Conservation (phyloP, 64 coral and sea anemone species). For the Actinia equina region DNA sequence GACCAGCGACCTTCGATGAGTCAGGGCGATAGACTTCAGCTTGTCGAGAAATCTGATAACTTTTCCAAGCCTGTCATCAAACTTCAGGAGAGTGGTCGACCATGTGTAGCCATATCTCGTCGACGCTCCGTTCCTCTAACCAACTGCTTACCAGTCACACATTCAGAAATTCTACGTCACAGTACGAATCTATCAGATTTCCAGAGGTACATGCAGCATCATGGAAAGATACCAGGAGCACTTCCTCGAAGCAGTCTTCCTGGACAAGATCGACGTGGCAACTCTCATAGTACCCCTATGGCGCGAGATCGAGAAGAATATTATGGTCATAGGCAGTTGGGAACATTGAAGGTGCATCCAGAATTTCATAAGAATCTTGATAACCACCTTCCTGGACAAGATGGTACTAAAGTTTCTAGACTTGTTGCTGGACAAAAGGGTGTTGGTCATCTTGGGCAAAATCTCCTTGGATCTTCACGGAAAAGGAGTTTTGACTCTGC, state of each 20-base stretch:
- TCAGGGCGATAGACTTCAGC: not conserved
- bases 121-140: not conserved
- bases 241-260: not conserved
- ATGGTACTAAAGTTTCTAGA: not conserved
- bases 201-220: not conserved
- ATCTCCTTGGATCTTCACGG: not conserved
- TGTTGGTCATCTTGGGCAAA: not conserved
- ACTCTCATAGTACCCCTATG: not conserved
- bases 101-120: not conserved
- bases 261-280: not conserved
- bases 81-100: not conserved
- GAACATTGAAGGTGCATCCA: not conserved
- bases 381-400: not conserved
- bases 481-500: conserved; percentile 1
- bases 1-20: not conserved
- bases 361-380: too few relatives aligned
- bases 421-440: not conserved
- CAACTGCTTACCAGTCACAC: not conserved
- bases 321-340: not conserved
- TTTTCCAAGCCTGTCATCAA: not conserved
- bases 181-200: conserved; percentile 4
- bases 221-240: not conserved
- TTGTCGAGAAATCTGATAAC: not conserved
- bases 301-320: not conserved
- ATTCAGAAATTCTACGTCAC: conserved; percentile 1